Percentiles rank a stretch among this genome's conserved stretches.
Conservation (phyloP, 2,113 vertebrate genomes). For the Sinocyclocheilus rhinocerous region DNA sequence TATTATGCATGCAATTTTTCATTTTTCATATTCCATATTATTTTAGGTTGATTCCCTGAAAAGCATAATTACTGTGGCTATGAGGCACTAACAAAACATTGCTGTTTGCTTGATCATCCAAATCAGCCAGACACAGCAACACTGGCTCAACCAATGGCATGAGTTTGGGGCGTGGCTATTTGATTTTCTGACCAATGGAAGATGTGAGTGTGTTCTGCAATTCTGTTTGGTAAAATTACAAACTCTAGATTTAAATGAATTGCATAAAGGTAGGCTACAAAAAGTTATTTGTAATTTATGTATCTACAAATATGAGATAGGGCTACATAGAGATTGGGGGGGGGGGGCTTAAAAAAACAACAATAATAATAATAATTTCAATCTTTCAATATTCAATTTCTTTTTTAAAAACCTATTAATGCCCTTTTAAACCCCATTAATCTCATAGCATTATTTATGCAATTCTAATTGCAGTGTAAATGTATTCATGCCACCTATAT, state of each 20-base stretch:
- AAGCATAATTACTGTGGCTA: not conserved
- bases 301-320: too few species aligned
- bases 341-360: too few species aligned
- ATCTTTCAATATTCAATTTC: too few species aligned
- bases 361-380: too few species aligned
- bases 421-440: not conserved
- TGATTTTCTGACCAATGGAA: not conserved
- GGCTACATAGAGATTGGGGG: too few species aligned
- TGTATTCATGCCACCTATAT: too few species aligned
- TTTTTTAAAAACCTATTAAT: not conserved
- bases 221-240: not conserved
- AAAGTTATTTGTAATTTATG: too few species aligned
- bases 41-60: not conserved
- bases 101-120: not conserved
- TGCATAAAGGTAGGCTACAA: too few species aligned
- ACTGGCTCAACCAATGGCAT: not conserved
- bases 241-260: not conserved
- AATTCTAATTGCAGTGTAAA: not conserved
- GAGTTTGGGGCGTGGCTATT: not conserved
- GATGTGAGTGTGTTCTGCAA: not conserved
- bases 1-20: not conserved
- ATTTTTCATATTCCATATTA: not conserved
- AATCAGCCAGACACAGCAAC: not conserved
- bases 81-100: not conserved
- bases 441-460: not conserved